Evolutionary conservation across 2,888 invertebrate genomes (phyloP), one percentile per base, ranked within the genome.

Genomic region (Drosophila seclusa): DNA sequence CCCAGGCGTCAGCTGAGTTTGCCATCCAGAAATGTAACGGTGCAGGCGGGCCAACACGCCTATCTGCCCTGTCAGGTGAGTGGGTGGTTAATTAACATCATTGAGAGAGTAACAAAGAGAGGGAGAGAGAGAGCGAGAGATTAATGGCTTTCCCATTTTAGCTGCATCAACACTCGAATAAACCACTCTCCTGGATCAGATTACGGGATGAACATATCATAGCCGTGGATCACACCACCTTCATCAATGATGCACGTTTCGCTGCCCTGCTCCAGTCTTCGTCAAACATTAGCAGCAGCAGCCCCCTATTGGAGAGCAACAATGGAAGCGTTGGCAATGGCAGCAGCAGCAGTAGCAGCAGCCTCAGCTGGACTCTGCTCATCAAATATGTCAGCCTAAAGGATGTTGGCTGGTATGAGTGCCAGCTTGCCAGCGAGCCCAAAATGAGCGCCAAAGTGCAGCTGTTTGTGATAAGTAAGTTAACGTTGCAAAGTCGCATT

Each of bases 361-460:
- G 96, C 63, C 97, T 97, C 80, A 90, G 90, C 58, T 98, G 98
- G 98, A 97, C 97, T 18, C 94, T 98, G 80, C 97, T 97, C 94
- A 96, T 97, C 89, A 97, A 97, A 94, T 97, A 97, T 94, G 97
- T 97, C 81, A 97, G 97, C 93, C 95, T 96, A 78, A 95, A 96
- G 80, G 98, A 98, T 93, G 97, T 96, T 78, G 98, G 98, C 82
- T 95, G 97, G 92, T 98, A 98, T 94, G 98, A 98, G 94, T 98
- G 98, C 93, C 98, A 98, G 95, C 96, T 98, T 90, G 97, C 97
- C 94, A 97, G 97, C 73, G 98, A 97, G 93, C 98, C 98, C 85
- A 98, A 98, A 94, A 97, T 97, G 96, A 97, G 97, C 93, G 97
- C 97, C 94, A 96, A 97, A 94, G 96, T 98, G 92, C 85, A 85